Evolutionary conservation across 1,140 invertebrate species (phyloP), one percentile per base, ranked within the genome.

Genomic region (Pogonomyrmex californicus): DNA sequence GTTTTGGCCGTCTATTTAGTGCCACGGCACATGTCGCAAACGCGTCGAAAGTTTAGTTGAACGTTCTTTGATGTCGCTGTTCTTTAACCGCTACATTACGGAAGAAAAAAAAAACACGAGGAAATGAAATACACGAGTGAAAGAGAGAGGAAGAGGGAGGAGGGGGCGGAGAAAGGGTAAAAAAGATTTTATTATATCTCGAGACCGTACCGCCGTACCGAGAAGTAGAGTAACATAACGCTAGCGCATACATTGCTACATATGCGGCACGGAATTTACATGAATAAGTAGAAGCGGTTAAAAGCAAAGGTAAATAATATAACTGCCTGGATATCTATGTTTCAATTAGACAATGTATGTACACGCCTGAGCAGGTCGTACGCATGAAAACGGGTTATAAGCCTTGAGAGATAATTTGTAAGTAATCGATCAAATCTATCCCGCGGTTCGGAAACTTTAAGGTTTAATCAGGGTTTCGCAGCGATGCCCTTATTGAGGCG

Each of bases 21-120:
- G 23, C 23, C 23, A 23, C 23, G 23, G 49, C 63, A 38, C 4
- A 36, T 81, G 41, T 75, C 23, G 54, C 51, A 63, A 47, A 36
- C 68, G 54, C 30, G 41, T 75, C 41, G n/a, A 6, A 17, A 75
- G 54, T 83, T 75, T 33, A 6, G 23, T 23, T 54, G n/a, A 83
- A 75, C 44, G 30, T 83, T 75, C 68, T 75, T 83, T 83, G 79
- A 75, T 83, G 79, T 82, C 5, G 33, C 66, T 23, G 23, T 23
- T 23, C 23, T 23, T 0, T 23, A 36, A 49, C 62, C 33, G 41
- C 36, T 12, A 17, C 47, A 5, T 23, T 23, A 23, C 23, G 23
- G 23, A 23, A 23, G 23, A 23, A 30, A 49, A 54, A 82, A 62
- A 51, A 75, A 56, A 36, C 30, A 10, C 14, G 5, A 17, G 30